A percentile compares a stretch with the other conserved stretches of the same genome.
Conservation (phyloP, 2,888 invertebrate genomes). For the Myopa tessellatipennis region DNA sequence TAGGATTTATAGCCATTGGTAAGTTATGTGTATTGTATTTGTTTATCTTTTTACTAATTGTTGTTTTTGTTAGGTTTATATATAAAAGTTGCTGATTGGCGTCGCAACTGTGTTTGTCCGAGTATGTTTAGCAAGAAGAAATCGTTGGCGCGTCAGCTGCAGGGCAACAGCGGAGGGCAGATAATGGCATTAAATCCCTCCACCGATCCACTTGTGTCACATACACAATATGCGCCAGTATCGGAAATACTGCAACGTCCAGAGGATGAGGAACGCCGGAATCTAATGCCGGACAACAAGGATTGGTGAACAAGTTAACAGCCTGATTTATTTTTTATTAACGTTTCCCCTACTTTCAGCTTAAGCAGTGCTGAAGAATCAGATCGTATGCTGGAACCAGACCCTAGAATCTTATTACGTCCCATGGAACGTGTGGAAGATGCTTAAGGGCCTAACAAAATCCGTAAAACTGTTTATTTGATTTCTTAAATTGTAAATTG, state of each 20-base stretch:
- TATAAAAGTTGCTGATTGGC: slow-evolving; percentile 61
- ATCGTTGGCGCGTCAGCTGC: slow-evolving; percentile 60
- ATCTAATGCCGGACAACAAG: slow-evolving; percentile 80
- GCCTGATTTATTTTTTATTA: background rate
- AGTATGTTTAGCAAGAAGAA: slow-evolving; percentile 58
- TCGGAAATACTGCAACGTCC: slow-evolving; percentile 76
- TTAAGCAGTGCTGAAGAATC: slow-evolving; percentile 79
- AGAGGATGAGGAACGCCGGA: slow-evolving; percentile 76
- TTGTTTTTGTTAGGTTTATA: slow-evolving; percentile 57
- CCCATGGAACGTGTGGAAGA: slow-evolving; percentile 75
- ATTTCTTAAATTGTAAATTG: background rate
- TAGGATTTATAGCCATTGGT: slow-evolving; percentile 75
- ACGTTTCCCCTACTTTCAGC: slow-evolving; percentile 62
- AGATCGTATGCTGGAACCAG: slow-evolving; percentile 80
- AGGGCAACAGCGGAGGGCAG: slow-evolving; percentile 68
- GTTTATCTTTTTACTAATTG: background rate
- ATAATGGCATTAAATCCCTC: slow-evolving; percentile 79
- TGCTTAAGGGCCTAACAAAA: slow-evolving; percentile 58
- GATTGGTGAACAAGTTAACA: slow-evolving; percentile 72
- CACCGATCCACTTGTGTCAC: slow-evolving; percentile 78
- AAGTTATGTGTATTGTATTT: slow-evolving; percentile 43
- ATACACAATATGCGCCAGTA: slow-evolving; percentile 80
- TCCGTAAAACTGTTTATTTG: too few species aligned
- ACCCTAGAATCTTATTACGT: slow-evolving; percentile 75
- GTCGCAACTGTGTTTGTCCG: slow-evolving; percentile 63